Conservation (phyloP, 2,797 vertebrate species). For the Micrastur ruficollis region DNA sequence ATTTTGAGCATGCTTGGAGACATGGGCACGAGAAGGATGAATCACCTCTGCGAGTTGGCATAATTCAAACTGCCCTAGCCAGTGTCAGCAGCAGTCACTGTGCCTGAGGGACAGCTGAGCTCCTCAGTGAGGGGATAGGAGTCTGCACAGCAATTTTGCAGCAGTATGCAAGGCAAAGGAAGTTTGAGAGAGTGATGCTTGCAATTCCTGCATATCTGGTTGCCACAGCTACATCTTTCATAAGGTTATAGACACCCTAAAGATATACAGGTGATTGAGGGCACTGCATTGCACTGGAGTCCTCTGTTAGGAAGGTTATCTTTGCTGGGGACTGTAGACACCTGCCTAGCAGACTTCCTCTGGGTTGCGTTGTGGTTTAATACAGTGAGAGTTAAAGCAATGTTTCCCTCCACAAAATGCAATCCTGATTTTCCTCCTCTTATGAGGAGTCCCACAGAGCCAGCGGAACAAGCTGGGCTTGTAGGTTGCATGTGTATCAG, state of each 20-base stretch:
- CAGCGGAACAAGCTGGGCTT: constrained; percentile 8
- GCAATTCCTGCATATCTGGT: neutral
- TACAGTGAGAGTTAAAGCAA: neutral
- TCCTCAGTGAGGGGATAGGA: neutral
- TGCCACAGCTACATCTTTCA: neutral
- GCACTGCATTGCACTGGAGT: neutral
- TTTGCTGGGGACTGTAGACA: neutral
- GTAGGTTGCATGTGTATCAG: neutral
- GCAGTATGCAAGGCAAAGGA: neutral
- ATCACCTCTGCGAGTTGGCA: neutral
- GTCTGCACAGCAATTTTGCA: neutral
- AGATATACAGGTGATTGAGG: neutral
- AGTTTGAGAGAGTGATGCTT: neutral
- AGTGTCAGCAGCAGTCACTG: neutral
- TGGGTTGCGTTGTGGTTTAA: neutral
- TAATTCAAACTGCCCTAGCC: neutral
- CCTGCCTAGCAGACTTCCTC: neutral
- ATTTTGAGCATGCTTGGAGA: neutral
- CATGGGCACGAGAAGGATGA: neutral
- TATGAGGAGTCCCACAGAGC: neutral
- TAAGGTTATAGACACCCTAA: neutral
- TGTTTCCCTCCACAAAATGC: neutral
- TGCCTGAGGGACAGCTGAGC: neutral
- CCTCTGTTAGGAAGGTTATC: neutral
- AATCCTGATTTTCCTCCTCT: neutral